Conservation (phyloP, 2,113 vertebrate species). For the Typhlomys cinereus region DNA sequence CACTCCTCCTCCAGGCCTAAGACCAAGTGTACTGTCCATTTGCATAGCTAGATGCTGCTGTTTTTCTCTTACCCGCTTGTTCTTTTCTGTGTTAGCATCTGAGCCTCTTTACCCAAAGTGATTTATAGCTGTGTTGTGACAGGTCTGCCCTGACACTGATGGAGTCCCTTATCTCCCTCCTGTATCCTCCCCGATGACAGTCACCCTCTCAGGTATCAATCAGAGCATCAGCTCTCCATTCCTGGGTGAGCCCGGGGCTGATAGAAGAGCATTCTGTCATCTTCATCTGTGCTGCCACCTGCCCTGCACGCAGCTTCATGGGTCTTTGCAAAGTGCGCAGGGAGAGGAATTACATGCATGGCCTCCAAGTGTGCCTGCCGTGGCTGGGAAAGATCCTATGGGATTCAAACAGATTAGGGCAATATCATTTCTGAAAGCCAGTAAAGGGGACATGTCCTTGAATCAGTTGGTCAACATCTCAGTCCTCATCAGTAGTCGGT, state of each 20-base stretch:
- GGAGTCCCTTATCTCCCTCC: conserved; percentile 82
- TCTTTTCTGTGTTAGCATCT: not conserved
- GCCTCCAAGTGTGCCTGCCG: not conserved
- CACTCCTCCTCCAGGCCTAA: not conserved
- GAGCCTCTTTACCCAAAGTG: conserved; percentile 66
- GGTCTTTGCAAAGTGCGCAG: conserved; percentile 52
- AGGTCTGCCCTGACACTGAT: conserved; percentile 84
- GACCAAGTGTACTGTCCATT: not conserved
- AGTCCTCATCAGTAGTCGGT: not conserved
- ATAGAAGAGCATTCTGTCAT: conserved; percentile 79
- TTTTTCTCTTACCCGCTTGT: conserved; percentile 47
- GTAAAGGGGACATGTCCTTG: not conserved
- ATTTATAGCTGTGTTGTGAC: conserved; percentile 77
- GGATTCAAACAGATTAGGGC: conserved; percentile 34
- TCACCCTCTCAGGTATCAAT: conserved; percentile 80
- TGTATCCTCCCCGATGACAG: conserved; percentile 76
- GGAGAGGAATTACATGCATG: not conserved
- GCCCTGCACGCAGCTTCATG: conserved; percentile 68
- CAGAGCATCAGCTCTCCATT: conserved; percentile 75
- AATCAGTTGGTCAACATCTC: not conserved
- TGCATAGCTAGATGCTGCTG: not conserved
- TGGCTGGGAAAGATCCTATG: conserved; percentile 13
- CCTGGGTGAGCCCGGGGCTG: conserved; percentile 72
- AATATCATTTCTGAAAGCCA: not conserved
- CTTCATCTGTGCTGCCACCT: conserved; percentile 78